phyloP scores from a whole-genome alignment of 1,140 invertebrate genomes.

The Drosophila tristis region DNA sequence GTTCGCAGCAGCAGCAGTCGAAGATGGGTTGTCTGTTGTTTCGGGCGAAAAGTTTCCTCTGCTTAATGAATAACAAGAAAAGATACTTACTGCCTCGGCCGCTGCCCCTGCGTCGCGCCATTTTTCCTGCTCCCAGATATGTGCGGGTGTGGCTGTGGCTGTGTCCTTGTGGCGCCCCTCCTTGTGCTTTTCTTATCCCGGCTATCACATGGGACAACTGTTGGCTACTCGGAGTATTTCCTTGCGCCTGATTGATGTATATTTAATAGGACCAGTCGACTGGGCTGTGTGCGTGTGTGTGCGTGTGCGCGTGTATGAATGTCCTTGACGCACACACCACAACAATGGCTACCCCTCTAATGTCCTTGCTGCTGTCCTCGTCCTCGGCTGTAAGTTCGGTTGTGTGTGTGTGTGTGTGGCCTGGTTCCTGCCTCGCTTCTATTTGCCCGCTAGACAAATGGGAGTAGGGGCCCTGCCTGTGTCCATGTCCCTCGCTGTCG shows the following conservation, averaged over 20 bases:
- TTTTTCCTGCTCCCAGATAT: conserved; percentile 23
- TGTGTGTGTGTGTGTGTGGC: conserved; percentile 23
- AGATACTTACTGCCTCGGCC: conserved; percentile 72
- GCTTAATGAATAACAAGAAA: conserved; percentile 9
- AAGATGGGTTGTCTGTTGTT: neutral
- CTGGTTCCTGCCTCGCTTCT: conserved; percentile 38
- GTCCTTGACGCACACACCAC: conserved; percentile 51
- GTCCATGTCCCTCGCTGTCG: conserved; percentile 1
- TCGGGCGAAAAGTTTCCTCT: neutral
- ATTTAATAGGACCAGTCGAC: conserved; percentile 49
- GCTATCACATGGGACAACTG: conserved; percentile 38
- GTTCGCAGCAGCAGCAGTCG: neutral
- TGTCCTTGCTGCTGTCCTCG: conserved; percentile 37
- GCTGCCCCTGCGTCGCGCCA: conserved; percentile 74
- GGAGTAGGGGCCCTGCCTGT: conserved; percentile 31
- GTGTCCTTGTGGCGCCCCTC: conserved; percentile 25
- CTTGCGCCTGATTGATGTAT: conserved; percentile 60
- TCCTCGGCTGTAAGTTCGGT: neutral
- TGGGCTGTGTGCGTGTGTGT: conserved; percentile 1
- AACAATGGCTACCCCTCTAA: conserved; percentile 5
- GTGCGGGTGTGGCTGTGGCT: conserved; percentile 10
- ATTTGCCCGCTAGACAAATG: conserved; percentile 43
- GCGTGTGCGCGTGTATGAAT: conserved; percentile 21
- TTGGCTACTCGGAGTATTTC: conserved; percentile 35
- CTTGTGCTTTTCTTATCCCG: neutral